A percentile compares a stretch with the other conserved stretches of the same genome.
Evolutionary conservation across 2,113 vertebrate genomes (phyloP).

Genomic region (Tachuris rubrigastra): DNA sequence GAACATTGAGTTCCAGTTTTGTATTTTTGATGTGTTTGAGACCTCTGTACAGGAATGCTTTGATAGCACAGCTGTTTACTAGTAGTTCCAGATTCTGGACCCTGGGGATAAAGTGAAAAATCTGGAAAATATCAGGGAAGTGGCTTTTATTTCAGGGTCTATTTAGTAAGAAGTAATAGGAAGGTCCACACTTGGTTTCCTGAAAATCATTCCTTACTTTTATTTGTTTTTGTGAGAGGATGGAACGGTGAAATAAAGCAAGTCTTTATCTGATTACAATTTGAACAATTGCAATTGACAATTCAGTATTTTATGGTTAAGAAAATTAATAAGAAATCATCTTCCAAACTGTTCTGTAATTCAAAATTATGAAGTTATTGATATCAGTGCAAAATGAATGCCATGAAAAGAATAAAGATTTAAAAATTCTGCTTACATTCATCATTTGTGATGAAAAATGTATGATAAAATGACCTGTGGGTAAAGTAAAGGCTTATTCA

Average conservation of each 20-base stretch:
- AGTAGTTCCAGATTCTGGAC: slow-evolving; percentile 10
- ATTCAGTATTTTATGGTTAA: neutral
- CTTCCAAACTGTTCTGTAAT: neutral
- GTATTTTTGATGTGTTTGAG: neutral
- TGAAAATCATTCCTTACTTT: neutral
- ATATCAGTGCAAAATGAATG: neutral
- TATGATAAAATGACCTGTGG: neutral
- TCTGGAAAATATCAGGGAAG: neutral
- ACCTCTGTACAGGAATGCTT: slow-evolving; percentile 14
- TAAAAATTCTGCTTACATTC: neutral
- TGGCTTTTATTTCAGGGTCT: neutral
- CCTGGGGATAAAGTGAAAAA: neutral
- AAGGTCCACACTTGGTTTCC: neutral
- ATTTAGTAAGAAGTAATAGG: neutral
- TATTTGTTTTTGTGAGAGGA: neutral
- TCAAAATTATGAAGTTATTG: neutral
- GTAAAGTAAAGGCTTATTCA: neutral
- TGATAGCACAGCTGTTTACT: slow-evolving; percentile 49
- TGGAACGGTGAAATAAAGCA: neutral
- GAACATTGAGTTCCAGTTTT: neutral
- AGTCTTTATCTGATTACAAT: neutral
- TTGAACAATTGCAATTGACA: neutral
- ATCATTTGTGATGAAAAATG: neutral
- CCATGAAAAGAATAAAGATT: neutral
- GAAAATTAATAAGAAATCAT: neutral